Evolutionary conservation across 2,797 vertebrate genomes (phyloP), one percentile per base, ranked within the genome.

Genomic region (Lagodon rhomboides): DNA sequence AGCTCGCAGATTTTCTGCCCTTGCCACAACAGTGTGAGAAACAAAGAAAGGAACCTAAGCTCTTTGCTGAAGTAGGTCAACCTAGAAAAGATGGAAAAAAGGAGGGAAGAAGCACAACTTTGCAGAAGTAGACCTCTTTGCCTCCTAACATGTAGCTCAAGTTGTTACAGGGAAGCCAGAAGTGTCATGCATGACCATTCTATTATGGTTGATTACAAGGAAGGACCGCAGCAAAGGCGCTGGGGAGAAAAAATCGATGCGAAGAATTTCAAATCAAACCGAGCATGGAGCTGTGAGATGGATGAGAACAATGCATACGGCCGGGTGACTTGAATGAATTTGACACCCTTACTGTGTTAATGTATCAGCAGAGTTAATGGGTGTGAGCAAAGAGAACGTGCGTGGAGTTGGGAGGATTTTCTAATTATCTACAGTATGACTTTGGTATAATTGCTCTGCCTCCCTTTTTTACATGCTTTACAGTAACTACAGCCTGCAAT

Each of bases 261-360:
- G 61, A 93, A 90, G 86, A 87, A 93, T 95, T 95, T 95, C 77
- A 96, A 94, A 96, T 96, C 90, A 91, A 95, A 94, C 92, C 91
- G 92, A 93, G 93, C 78, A 59, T 85, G 89, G 58, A 90, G 87
- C 72, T 44, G 76, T 58, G 74, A 85, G 84, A 88, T 89, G 76
- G 82, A 85, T 88, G 67, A 75, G 88, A 90, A 85, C 86, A 93
- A 90, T 80, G 76, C 79, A 76, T 44, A 51, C 68, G 41, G 72
- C 73, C 77, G 43, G 23, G 76, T 79, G 79, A 87, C 70, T 84
- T 87, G 79, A 91, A 90, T 82, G 38, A 83, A 87, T 92, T 89
- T 79, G 87, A 89, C 81, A 74, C 79, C 81, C 76, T 88, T 74
- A 8, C 46, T 72, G 77, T 81, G 88, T 75, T 79, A 84, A 77